Evolutionary conservation across 2,888 invertebrate genomes (phyloP).

Genomic region (Dione juno): DNA sequence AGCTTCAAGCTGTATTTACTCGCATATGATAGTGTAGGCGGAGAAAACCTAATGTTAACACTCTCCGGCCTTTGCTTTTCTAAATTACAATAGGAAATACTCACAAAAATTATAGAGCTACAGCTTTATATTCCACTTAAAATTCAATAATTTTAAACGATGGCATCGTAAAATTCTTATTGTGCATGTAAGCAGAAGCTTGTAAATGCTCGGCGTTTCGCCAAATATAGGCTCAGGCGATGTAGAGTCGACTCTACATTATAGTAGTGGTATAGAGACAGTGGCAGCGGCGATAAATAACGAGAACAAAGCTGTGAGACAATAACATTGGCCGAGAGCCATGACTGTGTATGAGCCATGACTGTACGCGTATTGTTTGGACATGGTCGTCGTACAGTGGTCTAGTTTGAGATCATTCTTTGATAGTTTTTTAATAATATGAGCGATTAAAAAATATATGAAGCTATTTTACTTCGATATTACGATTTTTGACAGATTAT

Average conservation of each 20-base stretch:
- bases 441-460: too few species aligned
- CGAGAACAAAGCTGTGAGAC: conserved; percentile 43
- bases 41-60: too few species aligned
- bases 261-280: not conserved
- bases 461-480: too few species aligned
- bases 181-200: not conserved
- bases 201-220: conserved; percentile 26
- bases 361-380: conserved; percentile 6
- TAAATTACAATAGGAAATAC: too few species aligned
- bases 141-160: too few species aligned
- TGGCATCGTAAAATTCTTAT: conserved; percentile 1
- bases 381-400: not conserved
- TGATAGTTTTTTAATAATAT: not conserved
- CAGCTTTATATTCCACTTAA: too few species aligned
- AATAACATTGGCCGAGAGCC: conserved; percentile 44
- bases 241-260: conserved; percentile 32
- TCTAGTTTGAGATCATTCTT: not conserved
- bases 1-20: too few species aligned
- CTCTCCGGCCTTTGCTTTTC: too few species aligned
- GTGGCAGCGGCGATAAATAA: conserved; percentile 41
- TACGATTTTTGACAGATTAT: too few species aligned
- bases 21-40: too few species aligned
- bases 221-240: conserved; percentile 25
- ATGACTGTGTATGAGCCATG: conserved; percentile 34
- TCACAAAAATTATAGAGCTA: too few species aligned